Percentiles rank a stretch among this genome's conserved stretches.
Evolutionary conservation across 2,797 vertebrate species (phyloP).

Genomic region (Enteromius thamalakanensis): DNA sequence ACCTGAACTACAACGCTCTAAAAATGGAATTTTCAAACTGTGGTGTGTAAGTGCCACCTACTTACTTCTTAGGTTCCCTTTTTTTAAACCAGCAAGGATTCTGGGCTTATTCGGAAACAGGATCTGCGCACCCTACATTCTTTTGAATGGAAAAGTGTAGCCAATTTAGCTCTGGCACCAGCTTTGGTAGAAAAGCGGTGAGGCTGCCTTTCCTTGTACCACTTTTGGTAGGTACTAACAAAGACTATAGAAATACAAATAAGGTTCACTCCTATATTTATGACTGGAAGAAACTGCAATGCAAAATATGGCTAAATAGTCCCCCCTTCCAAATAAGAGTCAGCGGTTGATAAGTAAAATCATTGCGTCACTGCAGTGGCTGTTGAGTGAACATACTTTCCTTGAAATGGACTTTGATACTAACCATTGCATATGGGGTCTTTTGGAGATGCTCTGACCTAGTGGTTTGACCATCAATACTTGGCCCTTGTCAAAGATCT

Average conservation of each 20-base stretch:
- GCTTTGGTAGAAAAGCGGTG: background rate
- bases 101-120: background rate
- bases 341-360: no score
- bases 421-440: background rate
- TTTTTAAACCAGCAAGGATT: background rate
- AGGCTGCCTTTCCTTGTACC: background rate
- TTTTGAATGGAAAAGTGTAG: background rate
- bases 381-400: no score
- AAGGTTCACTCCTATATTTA: no score
- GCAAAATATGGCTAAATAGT: no score
- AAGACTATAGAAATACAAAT: no score
- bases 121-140: background rate
- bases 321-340: no score
- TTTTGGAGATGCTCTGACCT: background rate
- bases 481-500: background rate
- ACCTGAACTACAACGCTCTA: background rate
- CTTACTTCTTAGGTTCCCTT: background rate
- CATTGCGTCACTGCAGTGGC: no score
- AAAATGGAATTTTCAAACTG: background rate
- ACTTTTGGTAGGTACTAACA: background rate
- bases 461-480: background rate
- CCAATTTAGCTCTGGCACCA: background rate
- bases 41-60: background rate
- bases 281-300: no score
- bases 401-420: no score